A percentile compares a stretch with the other conserved stretches of the same genome.
Evolutionary conservation across 2,113 vertebrate species (phyloP).

Genomic region (Atrichornis clamosus): DNA sequence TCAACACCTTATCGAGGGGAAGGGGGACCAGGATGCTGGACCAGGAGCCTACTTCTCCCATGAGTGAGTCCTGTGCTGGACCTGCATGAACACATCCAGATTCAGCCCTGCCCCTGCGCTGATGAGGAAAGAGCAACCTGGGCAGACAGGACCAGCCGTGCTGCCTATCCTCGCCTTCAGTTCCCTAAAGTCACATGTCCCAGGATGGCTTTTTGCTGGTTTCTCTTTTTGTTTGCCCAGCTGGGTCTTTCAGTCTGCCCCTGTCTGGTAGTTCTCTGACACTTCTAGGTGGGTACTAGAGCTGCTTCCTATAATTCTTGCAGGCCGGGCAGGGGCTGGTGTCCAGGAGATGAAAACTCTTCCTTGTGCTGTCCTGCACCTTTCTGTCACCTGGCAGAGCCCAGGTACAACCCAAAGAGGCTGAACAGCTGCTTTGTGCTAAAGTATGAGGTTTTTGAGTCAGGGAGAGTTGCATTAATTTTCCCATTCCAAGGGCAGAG

Average conservation of each 20-base stretch:
- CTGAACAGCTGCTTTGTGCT: neutral
- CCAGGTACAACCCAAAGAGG: neutral
- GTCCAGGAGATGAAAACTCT: neutral
- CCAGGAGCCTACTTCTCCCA: neutral
- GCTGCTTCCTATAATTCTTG: fast-evolving
- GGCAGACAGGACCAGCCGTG: fast-evolving
- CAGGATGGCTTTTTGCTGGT: neutral
- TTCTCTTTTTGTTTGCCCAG: neutral
- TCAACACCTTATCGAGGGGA: neutral
- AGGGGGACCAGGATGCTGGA: neutral
- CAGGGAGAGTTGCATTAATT: neutral
- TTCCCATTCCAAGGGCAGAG: neutral
- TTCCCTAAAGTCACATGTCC: neutral
- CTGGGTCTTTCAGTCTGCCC: neutral
- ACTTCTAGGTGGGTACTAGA: neutral
- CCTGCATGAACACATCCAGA: neutral
- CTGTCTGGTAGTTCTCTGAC: neutral
- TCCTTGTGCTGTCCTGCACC: neutral
- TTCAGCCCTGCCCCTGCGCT: neutral
- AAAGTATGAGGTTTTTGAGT: neutral
- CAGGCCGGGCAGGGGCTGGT: neutral
- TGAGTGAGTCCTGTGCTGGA: fast-evolving
- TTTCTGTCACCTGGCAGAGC: neutral
- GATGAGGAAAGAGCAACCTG: neutral
- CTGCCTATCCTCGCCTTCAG: neutral